Evolutionary conservation across 1,140 invertebrate genomes (phyloP).

Genomic region (Nasonia longicornis): DNA sequence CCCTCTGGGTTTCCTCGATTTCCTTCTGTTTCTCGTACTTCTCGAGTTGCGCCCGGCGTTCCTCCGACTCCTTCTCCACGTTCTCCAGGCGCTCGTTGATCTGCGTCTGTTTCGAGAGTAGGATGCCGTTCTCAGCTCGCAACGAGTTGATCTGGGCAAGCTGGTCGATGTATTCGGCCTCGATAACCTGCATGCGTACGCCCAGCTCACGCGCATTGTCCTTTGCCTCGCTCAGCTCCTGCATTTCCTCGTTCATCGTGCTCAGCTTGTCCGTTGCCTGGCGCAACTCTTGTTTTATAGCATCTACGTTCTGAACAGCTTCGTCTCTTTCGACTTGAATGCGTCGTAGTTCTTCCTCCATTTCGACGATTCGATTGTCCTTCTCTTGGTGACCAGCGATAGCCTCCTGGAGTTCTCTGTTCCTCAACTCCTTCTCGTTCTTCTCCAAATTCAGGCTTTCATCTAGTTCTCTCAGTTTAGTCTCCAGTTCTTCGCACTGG

Average conservation of each 20-base stretch:
- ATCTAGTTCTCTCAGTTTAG: constrained; percentile 58
- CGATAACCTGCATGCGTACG: constrained; percentile 66
- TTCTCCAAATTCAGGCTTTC: constrained; percentile 59
- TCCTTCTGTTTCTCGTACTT: constrained; percentile 54
- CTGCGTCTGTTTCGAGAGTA: constrained; percentile 61
- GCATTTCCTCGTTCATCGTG: constrained; percentile 57
- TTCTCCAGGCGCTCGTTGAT: constrained; percentile 64
- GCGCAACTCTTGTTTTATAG: constrained; percentile 47
- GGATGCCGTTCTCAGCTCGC: constrained; percentile 59
- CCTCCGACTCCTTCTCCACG: constrained; percentile 61
- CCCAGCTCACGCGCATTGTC: constrained; percentile 62
- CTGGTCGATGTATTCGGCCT: constrained; percentile 64
- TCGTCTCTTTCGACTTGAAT: constrained; percentile 45
- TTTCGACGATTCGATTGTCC: constrained; percentile 55
- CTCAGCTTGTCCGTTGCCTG: constrained; percentile 51
- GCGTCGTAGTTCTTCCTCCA: constrained; percentile 51
- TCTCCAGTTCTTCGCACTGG: constrained; percentile 75
- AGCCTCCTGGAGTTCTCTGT: constrained; percentile 56
- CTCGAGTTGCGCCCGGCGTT: constrained; percentile 56
- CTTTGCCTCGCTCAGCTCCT: constrained; percentile 54
- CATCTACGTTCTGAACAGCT: constrained; percentile 43
- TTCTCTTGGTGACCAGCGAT: constrained; percentile 52
- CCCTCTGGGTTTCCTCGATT: constrained; percentile 15
- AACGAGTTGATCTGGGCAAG: constrained; percentile 59
- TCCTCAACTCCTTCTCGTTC: constrained; percentile 59